Evolutionary conservation across 2,888 invertebrate species (phyloP).

Genomic region (Apamea crenata): DNA sequence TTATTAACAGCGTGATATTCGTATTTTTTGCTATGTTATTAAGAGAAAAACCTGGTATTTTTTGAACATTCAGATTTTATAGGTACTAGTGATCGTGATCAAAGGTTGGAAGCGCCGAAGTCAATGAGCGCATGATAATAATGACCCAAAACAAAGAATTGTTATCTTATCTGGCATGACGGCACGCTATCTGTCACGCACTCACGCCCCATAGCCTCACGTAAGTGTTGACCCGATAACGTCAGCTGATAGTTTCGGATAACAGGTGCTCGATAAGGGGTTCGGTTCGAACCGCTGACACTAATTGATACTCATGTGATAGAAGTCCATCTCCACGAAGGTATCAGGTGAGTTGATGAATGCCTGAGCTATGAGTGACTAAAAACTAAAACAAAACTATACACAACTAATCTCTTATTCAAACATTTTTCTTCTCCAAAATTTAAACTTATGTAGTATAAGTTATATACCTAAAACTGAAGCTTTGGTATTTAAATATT

Average conservation of each 20-base stretch:
- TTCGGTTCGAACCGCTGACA: slow-evolving; percentile 4
- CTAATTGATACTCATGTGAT: slow-evolving; percentile 15
- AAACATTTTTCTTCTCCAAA: too few species aligned
- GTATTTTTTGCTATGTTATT: slow-evolving; percentile 5
- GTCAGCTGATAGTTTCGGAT: slow-evolving; percentile 47
- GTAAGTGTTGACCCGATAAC: slow-evolving; percentile 39
- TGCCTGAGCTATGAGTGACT: not conserved
- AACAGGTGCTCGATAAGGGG: slow-evolving; percentile 53
- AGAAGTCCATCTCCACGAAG: not conserved
- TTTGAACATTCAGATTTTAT: not conserved
- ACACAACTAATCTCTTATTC: too few species aligned
- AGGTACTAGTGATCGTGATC: not conserved
- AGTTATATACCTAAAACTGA: too few species aligned
- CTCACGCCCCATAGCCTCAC: slow-evolving; percentile 8
- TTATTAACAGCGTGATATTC: slow-evolving; percentile 2
- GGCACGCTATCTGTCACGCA: slow-evolving; percentile 43
- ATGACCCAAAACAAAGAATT: slow-evolving; percentile 30
- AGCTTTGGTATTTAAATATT: too few species aligned
- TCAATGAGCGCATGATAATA: slow-evolving; percentile 7
- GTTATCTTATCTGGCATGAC: slow-evolving; percentile 39
- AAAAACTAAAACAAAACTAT: not conserved
- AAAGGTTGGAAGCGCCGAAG: slow-evolving; percentile 2
- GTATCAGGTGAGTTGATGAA: too few species aligned
- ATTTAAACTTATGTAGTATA: too few species aligned
- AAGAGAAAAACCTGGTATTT: slow-evolving; percentile 6